These are phyloP conservation scores for Drosophila littoralis DNA, from an alignment of 1,140 invertebrate genomes.

Conservation along the genomic window DNA sequence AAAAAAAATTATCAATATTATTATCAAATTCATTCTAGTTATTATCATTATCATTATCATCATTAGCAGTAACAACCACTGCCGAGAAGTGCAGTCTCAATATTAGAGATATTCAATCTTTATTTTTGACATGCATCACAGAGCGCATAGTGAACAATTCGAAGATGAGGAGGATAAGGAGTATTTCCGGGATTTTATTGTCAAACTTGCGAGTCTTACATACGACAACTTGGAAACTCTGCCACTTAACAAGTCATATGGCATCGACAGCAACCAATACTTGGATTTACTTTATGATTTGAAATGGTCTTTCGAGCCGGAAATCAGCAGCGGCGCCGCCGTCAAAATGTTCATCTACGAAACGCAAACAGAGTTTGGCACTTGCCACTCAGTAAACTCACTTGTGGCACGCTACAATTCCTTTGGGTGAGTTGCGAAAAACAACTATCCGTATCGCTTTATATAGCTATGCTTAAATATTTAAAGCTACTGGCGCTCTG, in stretches of 20 bases:
- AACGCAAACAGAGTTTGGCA: conserved; percentile 88
- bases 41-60: no score
- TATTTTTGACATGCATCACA: conserved; percentile 3
- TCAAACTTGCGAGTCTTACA: conserved; percentile 85
- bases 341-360: conserved; percentile 85
- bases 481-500: conserved; percentile 86
- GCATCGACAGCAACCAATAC: conserved; percentile 85
- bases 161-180: conserved; percentile 85
- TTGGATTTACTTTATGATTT: conserved; percentile 86
- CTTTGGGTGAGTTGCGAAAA: conserved; percentile 83
- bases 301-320: conserved; percentile 86
- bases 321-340: conserved; percentile 86
- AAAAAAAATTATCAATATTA: no score
- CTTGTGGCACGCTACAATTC: conserved; percentile 87
- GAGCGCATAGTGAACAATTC: conserved; percentile 61
- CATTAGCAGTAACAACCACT: no score
- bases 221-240: conserved; percentile 86
- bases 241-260: conserved; percentile 84
- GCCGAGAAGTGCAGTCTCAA: no score
- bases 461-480: background rate
- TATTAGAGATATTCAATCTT: background rate
- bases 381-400: conserved; percentile 89
- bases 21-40: no score
- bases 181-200: conserved; percentile 85
- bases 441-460: background rate